Conservation (phyloP, 2,113 vertebrate genomes). For the Chrysemys picta region DNA sequence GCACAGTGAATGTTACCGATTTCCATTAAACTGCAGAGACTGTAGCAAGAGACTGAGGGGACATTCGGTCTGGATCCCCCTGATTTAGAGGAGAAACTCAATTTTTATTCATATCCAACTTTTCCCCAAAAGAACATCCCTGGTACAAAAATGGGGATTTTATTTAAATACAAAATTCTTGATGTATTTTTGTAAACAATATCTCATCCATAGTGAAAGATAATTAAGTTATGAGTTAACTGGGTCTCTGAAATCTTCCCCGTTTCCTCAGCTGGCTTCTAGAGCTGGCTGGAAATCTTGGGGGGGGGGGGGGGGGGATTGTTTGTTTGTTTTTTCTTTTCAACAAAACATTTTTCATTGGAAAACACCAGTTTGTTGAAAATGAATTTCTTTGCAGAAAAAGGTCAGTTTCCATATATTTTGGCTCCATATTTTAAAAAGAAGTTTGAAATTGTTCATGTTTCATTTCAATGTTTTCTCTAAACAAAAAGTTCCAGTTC, state of each 20-base stretch:
- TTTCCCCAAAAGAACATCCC: neutral
- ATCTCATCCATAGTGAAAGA: neutral
- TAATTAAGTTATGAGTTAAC: neutral
- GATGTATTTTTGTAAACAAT: neutral
- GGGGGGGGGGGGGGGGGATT: no score
- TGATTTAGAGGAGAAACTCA: neutral
- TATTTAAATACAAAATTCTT: neutral
- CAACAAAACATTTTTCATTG: neutral
- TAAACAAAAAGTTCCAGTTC: neutral
- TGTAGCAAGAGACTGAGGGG: slow-evolving; percentile 2
- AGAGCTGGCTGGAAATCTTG: neutral
- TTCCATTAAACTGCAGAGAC: neutral
- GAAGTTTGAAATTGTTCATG: neutral
- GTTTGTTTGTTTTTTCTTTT: neutral
- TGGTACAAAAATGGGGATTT: neutral
- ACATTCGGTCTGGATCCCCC: accelerated
- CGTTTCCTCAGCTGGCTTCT: neutral
- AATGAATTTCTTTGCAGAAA: neutral
- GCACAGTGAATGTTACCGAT: neutral
- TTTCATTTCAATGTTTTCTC: neutral
- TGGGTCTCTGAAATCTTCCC: neutral
- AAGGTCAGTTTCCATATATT: no score
- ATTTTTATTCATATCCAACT: neutral
- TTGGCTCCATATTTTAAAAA: neutral
- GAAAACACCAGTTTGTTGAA: neutral